phyloP scores from a whole-genome alignment of 1,140 invertebrate species.

The Coelopa frigida region DNA sequence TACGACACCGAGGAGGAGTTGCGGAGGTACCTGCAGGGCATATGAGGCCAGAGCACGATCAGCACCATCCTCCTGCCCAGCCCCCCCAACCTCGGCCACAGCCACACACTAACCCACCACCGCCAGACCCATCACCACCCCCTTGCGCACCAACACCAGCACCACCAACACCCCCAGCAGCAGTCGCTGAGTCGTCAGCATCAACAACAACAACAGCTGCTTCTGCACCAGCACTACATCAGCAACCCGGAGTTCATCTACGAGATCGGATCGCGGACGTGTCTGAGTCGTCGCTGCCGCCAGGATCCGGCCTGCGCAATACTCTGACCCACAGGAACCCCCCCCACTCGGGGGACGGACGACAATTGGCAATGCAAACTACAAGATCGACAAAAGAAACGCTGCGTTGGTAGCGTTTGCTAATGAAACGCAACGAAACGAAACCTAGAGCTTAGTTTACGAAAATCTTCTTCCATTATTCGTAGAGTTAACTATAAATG shows the following conservation, averaged over 20 bases:
- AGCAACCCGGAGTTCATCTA: conserved; percentile 17
- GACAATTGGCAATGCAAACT: too few species aligned
- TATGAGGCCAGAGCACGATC: conserved; percentile 41
- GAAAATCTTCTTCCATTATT: too few species aligned
- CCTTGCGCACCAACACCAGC: conserved; percentile 6
- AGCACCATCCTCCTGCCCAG: conserved; percentile 39
- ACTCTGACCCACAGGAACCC: too few species aligned
- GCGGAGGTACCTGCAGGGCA: conserved; percentile 51
- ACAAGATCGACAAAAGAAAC: too few species aligned
- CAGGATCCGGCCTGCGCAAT: conserved; percentile 10
- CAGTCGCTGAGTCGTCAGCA: conserved; percentile 4
- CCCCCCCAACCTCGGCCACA: conserved; percentile 14
- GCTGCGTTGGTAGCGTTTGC: too few species aligned
- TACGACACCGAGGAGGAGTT: conserved; percentile 98
- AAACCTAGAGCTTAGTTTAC: too few species aligned
- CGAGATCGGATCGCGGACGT: conserved; percentile 16
- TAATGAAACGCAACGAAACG: too few species aligned
- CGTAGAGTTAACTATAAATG: too few species aligned
- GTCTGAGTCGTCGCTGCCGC: conserved; percentile 14
- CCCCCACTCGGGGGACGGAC: too few species aligned
- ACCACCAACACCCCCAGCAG: conserved; percentile 6
- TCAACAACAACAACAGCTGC: conserved; percentile 8
- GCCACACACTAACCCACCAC: conserved; percentile 10
- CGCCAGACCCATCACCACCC: background rate
- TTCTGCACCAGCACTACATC: conserved; percentile 13